Evolutionary conservation across 1,140 invertebrate genomes (phyloP).

Genomic region (Danaus melanippus): DNA sequence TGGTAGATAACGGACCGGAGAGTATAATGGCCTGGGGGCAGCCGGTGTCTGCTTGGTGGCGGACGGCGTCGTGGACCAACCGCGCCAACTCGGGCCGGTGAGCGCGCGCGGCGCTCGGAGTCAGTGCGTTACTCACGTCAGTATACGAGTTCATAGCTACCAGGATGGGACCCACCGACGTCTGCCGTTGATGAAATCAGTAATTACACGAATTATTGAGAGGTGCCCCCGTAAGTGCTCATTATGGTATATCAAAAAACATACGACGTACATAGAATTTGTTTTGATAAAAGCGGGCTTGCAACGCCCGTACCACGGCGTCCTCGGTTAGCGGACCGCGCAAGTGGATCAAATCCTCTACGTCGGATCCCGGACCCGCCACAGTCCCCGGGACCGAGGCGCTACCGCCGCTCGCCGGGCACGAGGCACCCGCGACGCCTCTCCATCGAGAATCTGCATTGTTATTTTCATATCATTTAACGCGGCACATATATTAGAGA

Average conservation of each 20-base stretch:
- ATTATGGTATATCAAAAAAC: background rate
- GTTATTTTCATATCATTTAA: no score
- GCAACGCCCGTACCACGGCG: conserved; percentile 90
- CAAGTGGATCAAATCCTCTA: conserved; percentile 93
- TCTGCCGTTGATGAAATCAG: conserved; percentile 73
- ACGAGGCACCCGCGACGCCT: conserved; percentile 23
- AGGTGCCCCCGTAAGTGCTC: background rate
- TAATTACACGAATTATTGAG: no score
- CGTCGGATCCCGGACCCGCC: conserved; percentile 54
- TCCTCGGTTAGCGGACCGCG: conserved; percentile 94
- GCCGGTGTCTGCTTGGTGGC: conserved; percentile 93
- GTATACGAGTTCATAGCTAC: conserved; percentile 91
- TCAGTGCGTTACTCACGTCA: conserved; percentile 89
- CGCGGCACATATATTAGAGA: no score
- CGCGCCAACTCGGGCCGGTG: conserved; percentile 84
- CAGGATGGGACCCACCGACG: conserved; percentile 92
- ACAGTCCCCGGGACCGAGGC: conserved; percentile 39
- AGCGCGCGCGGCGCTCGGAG: conserved; percentile 86
- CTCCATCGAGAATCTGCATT: conserved; percentile 39
- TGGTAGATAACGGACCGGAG: conserved; percentile 29
- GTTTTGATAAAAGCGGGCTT: conserved; percentile 87
- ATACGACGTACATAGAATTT: conserved; percentile 88
- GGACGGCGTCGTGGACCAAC: conserved; percentile 92
- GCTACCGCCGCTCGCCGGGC: conserved; percentile 24
- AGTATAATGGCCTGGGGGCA: conserved; percentile 96